phyloP scores from a whole-genome alignment of 2,797 vertebrate genomes.

The Percopsis omiscomaycus region DNA sequence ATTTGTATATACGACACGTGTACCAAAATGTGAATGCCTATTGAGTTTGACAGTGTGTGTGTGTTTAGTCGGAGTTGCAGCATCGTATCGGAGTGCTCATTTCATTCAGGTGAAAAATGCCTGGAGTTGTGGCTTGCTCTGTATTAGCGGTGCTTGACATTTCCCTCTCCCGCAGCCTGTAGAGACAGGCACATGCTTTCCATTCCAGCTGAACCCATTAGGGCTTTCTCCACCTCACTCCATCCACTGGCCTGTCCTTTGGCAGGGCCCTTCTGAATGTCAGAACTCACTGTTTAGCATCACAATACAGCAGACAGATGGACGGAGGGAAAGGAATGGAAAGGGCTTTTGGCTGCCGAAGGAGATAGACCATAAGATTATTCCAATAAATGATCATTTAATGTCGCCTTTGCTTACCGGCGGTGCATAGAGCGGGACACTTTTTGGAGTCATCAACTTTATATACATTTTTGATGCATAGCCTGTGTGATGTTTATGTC shows the following conservation, averaged over 20 bases:
- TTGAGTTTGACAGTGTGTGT: slow-evolving; percentile 23
- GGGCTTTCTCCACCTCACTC: slow-evolving; percentile 59
- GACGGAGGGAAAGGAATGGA: slow-evolving; percentile 48
- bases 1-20: not conserved
- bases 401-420: slow-evolving; percentile 17
- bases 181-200: slow-evolving; percentile 68
- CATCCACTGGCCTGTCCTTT: slow-evolving; percentile 65
- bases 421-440: slow-evolving; percentile 3
- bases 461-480: slow-evolving; percentile 3
- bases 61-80: slow-evolving; percentile 25
- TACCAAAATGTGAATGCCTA: slow-evolving; percentile 17
- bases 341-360: slow-evolving; percentile 56
- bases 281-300: slow-evolving; percentile 67
- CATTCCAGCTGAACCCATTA: slow-evolving; percentile 74
- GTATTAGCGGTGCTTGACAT: slow-evolving; percentile 71
- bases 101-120: slow-evolving; percentile 64
- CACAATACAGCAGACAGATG: slow-evolving; percentile 60
- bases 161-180: slow-evolving; percentile 62
- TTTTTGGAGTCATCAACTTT: slow-evolving; percentile 23
- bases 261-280: slow-evolving; percentile 63
- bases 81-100: slow-evolving; percentile 48
- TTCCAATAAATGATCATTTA: slow-evolving; percentile 32
- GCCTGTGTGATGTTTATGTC: not conserved
- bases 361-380: slow-evolving; percentile 53
- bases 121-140: slow-evolving; percentile 47